Percentiles rank a stretch among this genome's conserved stretches.
phyloP scores from a whole-genome alignment of 2,113 vertebrate genomes.

The Calidris pugnax region DNA sequence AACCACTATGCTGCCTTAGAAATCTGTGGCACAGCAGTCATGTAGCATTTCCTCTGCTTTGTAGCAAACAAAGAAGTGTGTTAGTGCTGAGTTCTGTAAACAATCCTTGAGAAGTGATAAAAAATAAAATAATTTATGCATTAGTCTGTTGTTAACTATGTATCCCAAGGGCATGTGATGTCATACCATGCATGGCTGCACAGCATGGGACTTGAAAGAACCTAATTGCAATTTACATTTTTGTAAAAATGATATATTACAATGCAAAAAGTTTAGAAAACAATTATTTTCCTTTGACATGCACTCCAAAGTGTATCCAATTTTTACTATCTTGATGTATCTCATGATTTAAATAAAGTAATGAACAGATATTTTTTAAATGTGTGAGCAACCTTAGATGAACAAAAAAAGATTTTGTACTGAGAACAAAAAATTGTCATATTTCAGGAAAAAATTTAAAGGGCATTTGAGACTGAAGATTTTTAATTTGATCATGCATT shows the following conservation, averaged over 20 bases:
- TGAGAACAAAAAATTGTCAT: background rate
- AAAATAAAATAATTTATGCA: background rate
- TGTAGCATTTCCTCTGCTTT: background rate
- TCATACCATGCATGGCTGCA: background rate
- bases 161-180: background rate
- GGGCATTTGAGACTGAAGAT: background rate
- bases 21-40: background rate
- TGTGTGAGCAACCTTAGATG: background rate
- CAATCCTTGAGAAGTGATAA: background rate
- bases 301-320: background rate
- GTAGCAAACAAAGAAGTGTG: background rate
- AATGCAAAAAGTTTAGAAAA: background rate
- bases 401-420: background rate
- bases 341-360: background rate
- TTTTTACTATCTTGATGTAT: background rate
- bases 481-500: background rate
- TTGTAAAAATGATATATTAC: background rate
- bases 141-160: background rate
- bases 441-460: background rate
- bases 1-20: background rate
- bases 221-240: background rate
- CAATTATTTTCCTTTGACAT: background rate
- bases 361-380: background rate
- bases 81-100: background rate
- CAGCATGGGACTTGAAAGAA: background rate